Evolutionary conservation across 2,113 vertebrate genomes (phyloP), one percentile per base, ranked within the genome.

Genomic region (Arothron firmamentum): DNA sequence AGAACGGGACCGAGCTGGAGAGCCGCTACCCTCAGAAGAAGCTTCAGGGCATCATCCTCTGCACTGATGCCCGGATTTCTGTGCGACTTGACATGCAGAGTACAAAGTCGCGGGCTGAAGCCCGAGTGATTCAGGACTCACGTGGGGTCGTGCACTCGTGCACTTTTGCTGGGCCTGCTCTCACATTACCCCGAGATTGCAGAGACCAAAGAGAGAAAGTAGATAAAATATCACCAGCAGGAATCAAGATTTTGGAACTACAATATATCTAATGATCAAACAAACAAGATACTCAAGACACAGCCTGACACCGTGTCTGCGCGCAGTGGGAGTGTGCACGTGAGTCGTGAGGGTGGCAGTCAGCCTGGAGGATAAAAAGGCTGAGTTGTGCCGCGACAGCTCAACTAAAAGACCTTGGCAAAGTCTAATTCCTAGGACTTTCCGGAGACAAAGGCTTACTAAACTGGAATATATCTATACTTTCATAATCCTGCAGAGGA

Each of bases 11-110:
- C 2, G 19, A 77, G 68, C 58, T 9, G 21, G 16, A 52, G 60
- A 80, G 75, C 65, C 38, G 71, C 77, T 80, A 63, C 64, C 61
- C 69, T 48, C 68, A 54, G 49, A 71, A 72, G 77, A 64, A 77
- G 79, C 77, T 80, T 79, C 68, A 81, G 60, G 63, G 57, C 71
- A 74, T 74, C 75, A 74, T 76, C 75, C 70, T 43, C 65, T 62
- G 67, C 62, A 68, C 65, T 65, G 61, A 60, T 62, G 72, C 67
- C 64, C 45, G 31, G 50, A 34, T 57, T 45, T 62, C 50, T 4
- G 55, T 59, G 56, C 56, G 67, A 51, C 49, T 63, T 34, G 42
- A 63, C 70, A 49, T 21, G 55, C 18, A 45, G 70, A 20, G 42
- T 5, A 55, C 41, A 64, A 51, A 70, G 73, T 59, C 13, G 42